A percentile compares a stretch with the other conserved stretches of the same genome.
phyloP scores from a whole-genome alignment of 1,140 invertebrate species.

The Pogonomyrmex californicus region DNA sequence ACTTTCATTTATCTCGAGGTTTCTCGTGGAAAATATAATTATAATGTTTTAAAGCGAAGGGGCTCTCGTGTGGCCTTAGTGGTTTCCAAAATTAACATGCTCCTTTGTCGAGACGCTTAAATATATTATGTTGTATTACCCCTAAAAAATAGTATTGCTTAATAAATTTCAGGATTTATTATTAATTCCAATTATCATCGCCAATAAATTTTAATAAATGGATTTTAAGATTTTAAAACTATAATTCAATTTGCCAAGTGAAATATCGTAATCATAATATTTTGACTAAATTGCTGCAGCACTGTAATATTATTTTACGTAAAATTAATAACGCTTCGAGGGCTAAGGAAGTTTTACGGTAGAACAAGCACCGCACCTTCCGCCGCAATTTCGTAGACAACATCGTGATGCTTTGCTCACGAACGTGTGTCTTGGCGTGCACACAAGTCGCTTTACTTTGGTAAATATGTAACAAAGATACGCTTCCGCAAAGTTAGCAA shows the following conservation, averaged over 20 bases:
- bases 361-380: slow-evolving; percentile 38
- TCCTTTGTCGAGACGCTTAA: slow-evolving; percentile 43
- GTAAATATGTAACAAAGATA: slow-evolving; percentile 64
- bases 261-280: slow-evolving; percentile 44
- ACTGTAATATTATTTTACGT: slow-evolving; percentile 46
- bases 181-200: not conserved
- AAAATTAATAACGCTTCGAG: slow-evolving; percentile 60
- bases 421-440: slow-evolving; percentile 31
- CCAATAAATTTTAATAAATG: slow-evolving; percentile 27
- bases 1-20: slow-evolving; percentile 77
- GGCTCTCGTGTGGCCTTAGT: slow-evolving; percentile 8
- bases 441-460: slow-evolving; percentile 9
- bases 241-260: not conserved
- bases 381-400: slow-evolving; percentile 62
- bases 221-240: not conserved
- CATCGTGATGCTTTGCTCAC: slow-evolving; percentile 21
- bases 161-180: slow-evolving; percentile 3
- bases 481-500: slow-evolving; percentile 37
- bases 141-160: not conserved
- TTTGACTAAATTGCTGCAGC: slow-evolving; percentile 9
- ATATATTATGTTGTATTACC: slow-evolving; percentile 30
- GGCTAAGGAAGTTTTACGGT: slow-evolving; percentile 47
- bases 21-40: slow-evolving; percentile 75
- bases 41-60: slow-evolving; percentile 62
- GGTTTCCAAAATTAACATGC: slow-evolving; percentile 58